Base-by-base conservation (phyloP, 2,797 vertebrate species). In the Dipus sagitta region DNA sequence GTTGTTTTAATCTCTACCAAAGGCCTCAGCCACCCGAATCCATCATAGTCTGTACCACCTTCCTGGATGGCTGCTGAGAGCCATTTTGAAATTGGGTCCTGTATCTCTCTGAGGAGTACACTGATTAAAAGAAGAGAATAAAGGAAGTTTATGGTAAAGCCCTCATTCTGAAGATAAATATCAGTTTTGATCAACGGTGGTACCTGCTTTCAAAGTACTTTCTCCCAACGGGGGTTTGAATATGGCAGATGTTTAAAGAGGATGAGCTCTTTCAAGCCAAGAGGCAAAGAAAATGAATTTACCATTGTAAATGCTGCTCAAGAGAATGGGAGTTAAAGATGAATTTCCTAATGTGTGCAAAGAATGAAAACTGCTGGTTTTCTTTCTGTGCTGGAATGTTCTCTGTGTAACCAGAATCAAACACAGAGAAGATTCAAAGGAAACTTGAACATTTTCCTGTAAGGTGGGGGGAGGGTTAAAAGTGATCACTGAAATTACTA, bases 361-460 rank as follows among this genome's bases (percentile, higher is more conserved):
- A 88, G 62, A 88, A 96, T 96, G 71, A 92, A 96, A 96, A 93
- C 77, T 34, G 65, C 86, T 81, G 94, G 67, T 88, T 94, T 96
- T 91, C 86, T 47, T 85, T 83, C 93, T 91, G 23, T 71, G 62
- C 86, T 23, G 92, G 71, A 79, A 81, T 88, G 52, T 75, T 88
- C 88, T 86, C 54, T 38, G 60, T 20, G 52, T 82, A 93, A 81
- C 62, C 82, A 81, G 86, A 85, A 90, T 94, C 2, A 4, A 96
- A 79, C 26, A 74, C 2, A 28, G 67, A 28, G 42, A 6, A 60
- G 12, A 78, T 95, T 92, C 47, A 93, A 96, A 93, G 86, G 65
- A 95, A 92, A 93, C 80, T 67, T 75, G 85, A 95, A 90, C 78
- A 90, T 74, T 72, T 95, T 17, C 64, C 58, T 68, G 42, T 60